Conservation (phyloP, 2,113 vertebrate genomes). For the Podiceps cristatus region DNA sequence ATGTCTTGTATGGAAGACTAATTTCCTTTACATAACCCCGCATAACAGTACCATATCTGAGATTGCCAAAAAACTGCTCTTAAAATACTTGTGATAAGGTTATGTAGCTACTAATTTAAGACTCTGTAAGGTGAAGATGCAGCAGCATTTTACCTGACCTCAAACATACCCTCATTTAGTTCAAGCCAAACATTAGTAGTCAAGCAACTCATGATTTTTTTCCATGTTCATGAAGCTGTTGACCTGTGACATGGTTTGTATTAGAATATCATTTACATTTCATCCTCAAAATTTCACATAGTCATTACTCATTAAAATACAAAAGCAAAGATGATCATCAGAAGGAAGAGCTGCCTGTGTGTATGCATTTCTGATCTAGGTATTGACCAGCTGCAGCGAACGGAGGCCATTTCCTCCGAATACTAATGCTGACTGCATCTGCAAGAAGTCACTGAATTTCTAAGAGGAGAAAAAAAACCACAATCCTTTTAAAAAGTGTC, state of each 20-base stretch:
- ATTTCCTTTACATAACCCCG: background rate
- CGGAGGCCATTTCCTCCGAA: background rate
- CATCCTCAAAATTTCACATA: slow-evolving; percentile 43
- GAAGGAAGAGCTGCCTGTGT: background rate
- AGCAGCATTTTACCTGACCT: slow-evolving; percentile 12
- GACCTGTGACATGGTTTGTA: slow-evolving; percentile 66
- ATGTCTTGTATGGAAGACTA: background rate
- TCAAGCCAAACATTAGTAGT: slow-evolving; percentile 26
- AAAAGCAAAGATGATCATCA: slow-evolving; percentile 34
- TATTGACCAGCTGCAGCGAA: background rate
- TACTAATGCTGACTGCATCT: background rate
- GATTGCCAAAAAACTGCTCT: background rate
- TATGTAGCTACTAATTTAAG: background rate
- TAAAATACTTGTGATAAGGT: background rate
- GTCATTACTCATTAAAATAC: slow-evolving; percentile 59
- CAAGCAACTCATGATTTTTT: slow-evolving; percentile 58
- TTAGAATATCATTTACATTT: slow-evolving; percentile 57
- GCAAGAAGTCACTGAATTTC: background rate
- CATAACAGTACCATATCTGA: background rate
- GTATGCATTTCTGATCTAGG: slow-evolving; percentile 16
- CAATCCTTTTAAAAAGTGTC: background rate
- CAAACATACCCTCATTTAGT: slow-evolving; percentile 9
- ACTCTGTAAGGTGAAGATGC: background rate
- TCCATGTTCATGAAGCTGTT: slow-evolving; percentile 20
- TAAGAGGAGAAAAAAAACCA: background rate